Evolutionary conservation across 2,797 vertebrate species (phyloP).

Genomic region (Lateolabrax maculatus): DNA sequence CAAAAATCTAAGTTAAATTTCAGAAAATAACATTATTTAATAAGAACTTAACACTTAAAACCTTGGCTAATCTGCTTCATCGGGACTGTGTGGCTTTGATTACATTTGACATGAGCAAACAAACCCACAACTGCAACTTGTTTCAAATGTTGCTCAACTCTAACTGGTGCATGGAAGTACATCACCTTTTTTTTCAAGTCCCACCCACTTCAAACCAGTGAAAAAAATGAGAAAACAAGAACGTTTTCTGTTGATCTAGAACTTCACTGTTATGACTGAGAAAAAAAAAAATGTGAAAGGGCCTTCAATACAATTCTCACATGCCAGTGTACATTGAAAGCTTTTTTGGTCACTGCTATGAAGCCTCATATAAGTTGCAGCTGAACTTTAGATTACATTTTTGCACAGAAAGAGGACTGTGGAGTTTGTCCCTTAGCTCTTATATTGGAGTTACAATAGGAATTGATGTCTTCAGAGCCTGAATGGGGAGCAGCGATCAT

Average conservation of each 20-base stretch:
- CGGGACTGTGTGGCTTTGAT: not conserved
- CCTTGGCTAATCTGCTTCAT: not conserved
- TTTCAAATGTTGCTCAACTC: not conserved
- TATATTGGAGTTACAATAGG: not conserved
- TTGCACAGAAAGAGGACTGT: not conserved
- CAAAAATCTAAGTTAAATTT: not conserved
- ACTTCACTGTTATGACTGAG: no score
- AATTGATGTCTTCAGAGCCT: not conserved
- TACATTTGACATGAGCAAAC: not conserved
- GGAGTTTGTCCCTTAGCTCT: not conserved
- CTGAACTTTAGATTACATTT: not conserved
- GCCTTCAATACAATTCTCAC: not conserved
- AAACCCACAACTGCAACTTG: not conserved
- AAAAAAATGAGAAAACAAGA: not conserved
- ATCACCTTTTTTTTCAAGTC: not conserved
- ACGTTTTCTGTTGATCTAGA: not conserved
- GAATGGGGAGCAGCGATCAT: not conserved
- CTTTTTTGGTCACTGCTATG: no score
- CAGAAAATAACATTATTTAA: not conserved
- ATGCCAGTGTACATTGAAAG: not conserved
- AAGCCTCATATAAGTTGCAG: not conserved
- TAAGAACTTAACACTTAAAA: not conserved
- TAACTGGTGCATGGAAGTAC: not conserved
- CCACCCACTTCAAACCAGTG: not conserved
- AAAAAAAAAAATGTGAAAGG: not conserved